These are phyloP conservation scores for Polypedilum pembai DNA, from an alignment of 1,140 invertebrate genomes.

Conservation along the genomic window DNA sequence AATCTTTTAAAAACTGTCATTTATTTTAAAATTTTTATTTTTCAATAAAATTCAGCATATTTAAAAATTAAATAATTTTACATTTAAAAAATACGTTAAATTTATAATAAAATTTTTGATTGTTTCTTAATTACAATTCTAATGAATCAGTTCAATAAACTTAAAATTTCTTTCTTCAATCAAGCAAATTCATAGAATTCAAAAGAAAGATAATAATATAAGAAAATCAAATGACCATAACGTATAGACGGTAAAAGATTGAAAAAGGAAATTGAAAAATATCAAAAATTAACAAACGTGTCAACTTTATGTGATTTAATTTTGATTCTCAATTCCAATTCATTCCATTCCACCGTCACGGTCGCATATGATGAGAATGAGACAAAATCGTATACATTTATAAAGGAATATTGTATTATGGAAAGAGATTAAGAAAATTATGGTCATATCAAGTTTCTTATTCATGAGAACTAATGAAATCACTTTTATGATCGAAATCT, in stretches of 20 bases:
- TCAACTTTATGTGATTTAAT: conserved; percentile 26
- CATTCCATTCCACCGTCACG: background rate
- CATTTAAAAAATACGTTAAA: too few species aligned
- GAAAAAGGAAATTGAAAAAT: conserved; percentile 1
- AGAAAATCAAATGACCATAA: background rate
- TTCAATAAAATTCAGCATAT: too few species aligned
- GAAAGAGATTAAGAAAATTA: conserved; percentile 9
- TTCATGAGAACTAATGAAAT: conserved; percentile 25
- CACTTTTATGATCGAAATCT: conserved; percentile 22
- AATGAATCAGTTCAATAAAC: background rate
- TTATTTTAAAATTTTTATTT: too few species aligned
- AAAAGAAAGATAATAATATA: background rate
- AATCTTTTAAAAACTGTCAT: too few species aligned
- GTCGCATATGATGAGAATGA: background rate
- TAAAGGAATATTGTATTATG: background rate
- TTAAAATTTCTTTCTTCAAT: background rate
- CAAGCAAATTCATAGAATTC: background rate
- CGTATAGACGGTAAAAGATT: background rate
- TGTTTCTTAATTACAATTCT: too few species aligned
- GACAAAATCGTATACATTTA: too few species aligned
- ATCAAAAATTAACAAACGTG: conserved; percentile 10
- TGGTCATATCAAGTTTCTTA: conserved; percentile 26
- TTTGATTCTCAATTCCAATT: background rate
- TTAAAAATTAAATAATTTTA: too few species aligned
- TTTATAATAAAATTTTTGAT: too few species aligned